Percentiles rank a stretch among this genome's conserved stretches.
phyloP scores from a whole-genome alignment of 2,113 vertebrate species.

The Poeciliopsis occidentalis region DNA sequence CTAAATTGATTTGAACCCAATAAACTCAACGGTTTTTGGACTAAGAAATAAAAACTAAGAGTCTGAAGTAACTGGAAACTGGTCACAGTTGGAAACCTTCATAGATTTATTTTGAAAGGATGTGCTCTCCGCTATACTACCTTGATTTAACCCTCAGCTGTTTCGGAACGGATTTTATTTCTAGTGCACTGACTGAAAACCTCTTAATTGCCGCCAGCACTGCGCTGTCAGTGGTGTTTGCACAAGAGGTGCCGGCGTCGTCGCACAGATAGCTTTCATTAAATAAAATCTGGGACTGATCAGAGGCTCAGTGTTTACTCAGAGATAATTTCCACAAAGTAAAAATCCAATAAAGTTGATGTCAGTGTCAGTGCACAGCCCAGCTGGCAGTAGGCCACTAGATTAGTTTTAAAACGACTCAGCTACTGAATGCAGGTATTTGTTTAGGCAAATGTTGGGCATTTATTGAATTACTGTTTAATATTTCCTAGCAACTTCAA shows the following conservation, averaged over 20 bases:
- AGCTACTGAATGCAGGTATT: not conserved
- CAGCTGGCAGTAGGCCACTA: not conserved
- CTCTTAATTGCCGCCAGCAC: conserved; percentile 7
- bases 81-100: not conserved
- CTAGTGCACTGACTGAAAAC: not conserved
- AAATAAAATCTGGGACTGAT: conserved; percentile 27
- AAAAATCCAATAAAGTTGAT: conserved; percentile 30
- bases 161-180: not conserved
- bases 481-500: not conserved
- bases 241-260: conserved; percentile 19
- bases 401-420: conserved; percentile 3
- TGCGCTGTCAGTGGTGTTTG: conserved; percentile 15
- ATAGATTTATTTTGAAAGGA: not conserved
- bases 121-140: not conserved
- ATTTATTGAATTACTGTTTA: not conserved
- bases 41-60: not conserved
- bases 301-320: conserved; percentile 22
- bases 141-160: not conserved
- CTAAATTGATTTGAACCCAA: not conserved
- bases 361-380: not conserved
- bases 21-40: not conserved
- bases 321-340: conserved; percentile 23
- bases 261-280: conserved; percentile 37
- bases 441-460: not conserved
- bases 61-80: not conserved